phyloP scores from a whole-genome alignment of 53 echinoderm and acorn worm species.

The Crossaster papposus region DNA sequence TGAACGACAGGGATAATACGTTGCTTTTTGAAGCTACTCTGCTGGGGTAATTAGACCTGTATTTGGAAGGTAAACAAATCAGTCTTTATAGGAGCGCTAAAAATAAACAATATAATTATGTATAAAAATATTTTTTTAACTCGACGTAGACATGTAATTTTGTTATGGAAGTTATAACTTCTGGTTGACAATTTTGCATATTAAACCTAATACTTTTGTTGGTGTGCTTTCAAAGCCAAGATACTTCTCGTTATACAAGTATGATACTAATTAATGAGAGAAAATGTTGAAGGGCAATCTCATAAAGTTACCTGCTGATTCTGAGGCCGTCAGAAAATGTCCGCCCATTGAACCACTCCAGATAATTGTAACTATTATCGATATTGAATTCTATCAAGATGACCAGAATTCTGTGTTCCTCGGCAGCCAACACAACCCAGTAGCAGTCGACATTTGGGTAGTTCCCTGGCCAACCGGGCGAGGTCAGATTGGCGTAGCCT shows the following conservation, averaged over 20 bases:
- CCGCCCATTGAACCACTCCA: neutral
- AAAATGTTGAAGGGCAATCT: too few species aligned
- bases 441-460: neutral
- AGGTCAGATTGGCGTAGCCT: neutral
- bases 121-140: too few species aligned
- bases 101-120: too few species aligned
- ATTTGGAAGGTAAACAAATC: neutral
- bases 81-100: neutral
- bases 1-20: neutral
- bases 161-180: too few species aligned
- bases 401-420: neutral
- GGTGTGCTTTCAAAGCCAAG: too few species aligned
- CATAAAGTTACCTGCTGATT: neutral
- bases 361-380: neutral
- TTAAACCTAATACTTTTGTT: too few species aligned
- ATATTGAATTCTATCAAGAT: neutral
- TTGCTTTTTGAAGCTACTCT: neutral
- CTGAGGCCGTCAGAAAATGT: neutral
- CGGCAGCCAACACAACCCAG: neutral
- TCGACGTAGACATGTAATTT: too few species aligned
- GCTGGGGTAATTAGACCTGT: neutral
- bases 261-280: too few species aligned
- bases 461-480: conserved; percentile 32
- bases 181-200: too few species aligned
- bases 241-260: too few species aligned